Conservation (phyloP, 2,113 vertebrate species). For the Odobenus rosmarus region DNA sequence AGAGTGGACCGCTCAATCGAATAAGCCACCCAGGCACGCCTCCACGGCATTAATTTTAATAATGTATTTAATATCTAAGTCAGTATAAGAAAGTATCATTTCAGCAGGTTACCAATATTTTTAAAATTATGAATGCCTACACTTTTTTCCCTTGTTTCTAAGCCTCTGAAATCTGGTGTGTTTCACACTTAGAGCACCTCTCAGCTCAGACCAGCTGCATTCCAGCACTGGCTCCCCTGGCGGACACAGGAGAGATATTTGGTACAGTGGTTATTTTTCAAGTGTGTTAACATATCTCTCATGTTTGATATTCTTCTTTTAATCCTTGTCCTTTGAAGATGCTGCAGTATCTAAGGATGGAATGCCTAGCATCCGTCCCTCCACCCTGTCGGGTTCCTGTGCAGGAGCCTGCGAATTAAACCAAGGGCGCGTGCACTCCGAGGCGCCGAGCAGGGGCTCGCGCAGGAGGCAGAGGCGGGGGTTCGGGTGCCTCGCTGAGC, state of each 20-base stretch:
- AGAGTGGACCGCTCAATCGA: too few species aligned
- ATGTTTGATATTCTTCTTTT: neutral
- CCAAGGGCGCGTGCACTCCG: neutral
- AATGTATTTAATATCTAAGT: neutral
- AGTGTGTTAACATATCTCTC: neutral
- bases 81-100: neutral
- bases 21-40: too few species aligned
- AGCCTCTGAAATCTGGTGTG: neutral
- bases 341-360: neutral
- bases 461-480: too few species aligned
- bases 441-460: neutral
- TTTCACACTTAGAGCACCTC: too few species aligned
- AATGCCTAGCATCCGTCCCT: neutral
- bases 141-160: neutral
- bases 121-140: too few species aligned
- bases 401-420: neutral
- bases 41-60: neutral
- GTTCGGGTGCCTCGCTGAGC: too few species aligned
- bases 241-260: too few species aligned
- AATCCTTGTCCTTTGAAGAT: neutral
- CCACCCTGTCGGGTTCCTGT: neutral
- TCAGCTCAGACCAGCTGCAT: neutral
- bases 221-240: too few species aligned
- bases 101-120: neutral
- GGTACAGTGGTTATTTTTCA: too few species aligned